Conservation (phyloP, 2,888 invertebrate species). For the Leucophenga maculata region DNA sequence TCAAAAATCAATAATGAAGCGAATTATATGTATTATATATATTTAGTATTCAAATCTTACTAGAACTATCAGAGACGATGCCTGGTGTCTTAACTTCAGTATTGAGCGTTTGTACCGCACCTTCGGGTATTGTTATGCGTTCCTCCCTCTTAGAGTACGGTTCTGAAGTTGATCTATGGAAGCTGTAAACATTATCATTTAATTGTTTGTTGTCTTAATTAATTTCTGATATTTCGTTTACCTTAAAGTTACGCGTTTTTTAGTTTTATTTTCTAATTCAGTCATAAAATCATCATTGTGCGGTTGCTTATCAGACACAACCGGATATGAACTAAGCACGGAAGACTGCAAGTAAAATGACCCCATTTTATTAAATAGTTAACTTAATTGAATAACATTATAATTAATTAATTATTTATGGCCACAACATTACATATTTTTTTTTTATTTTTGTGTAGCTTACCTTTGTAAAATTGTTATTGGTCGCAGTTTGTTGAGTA, state of each 20-base stretch:
- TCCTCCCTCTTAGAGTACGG: slow-evolving; percentile 72
- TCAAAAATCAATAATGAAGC: neutral
- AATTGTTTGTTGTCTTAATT: neutral
- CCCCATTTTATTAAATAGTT: too few relatives aligned
- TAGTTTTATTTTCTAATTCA: slow-evolving; percentile 85
- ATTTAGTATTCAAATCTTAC: slow-evolving; percentile 70
- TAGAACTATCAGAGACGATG: slow-evolving; percentile 77
- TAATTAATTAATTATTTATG: neutral
- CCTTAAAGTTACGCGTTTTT: slow-evolving; percentile 90
- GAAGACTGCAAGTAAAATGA: slow-evolving; percentile 46
- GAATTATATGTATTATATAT: too few relatives aligned
- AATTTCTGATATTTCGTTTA: slow-evolving; percentile 63
- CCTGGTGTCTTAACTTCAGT: slow-evolving; percentile 70
- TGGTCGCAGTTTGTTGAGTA: slow-evolving; percentile 61
- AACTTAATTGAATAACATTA: too few relatives aligned
- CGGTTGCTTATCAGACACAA: slow-evolving; percentile 61
- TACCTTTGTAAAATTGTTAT: slow-evolving; percentile 57
- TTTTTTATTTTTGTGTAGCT: neutral
- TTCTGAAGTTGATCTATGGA: slow-evolving; percentile 72
- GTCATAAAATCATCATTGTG: slow-evolving; percentile 71
- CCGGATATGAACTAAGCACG: slow-evolving; percentile 67
- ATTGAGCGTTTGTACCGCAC: slow-evolving; percentile 66
- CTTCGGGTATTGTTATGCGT: slow-evolving; percentile 74
- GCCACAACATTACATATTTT: neutral
- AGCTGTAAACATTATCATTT: slow-evolving; percentile 37